A percentile compares a stretch with the other conserved stretches of the same genome.
Conservation (phyloP, 2,888 invertebrate species). For the Epiblema foenella region DNA sequence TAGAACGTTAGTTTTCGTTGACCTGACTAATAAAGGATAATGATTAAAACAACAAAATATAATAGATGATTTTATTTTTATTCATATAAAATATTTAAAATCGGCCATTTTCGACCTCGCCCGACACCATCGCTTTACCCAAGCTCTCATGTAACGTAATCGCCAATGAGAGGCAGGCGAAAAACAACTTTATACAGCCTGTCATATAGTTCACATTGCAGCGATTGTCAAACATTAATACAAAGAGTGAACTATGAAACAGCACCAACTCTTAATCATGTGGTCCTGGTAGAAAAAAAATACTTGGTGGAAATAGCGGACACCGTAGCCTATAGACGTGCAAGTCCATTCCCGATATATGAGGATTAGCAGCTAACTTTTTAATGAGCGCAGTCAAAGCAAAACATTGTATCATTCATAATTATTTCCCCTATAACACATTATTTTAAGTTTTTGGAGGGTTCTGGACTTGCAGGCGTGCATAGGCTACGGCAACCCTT, state of each 20-base stretch:
- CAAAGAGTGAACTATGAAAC: background rate
- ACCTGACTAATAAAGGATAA: background rate
- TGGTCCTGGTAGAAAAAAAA: background rate
- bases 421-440: no score
- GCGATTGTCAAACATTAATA: background rate
- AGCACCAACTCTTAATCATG: background rate
- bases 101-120: slow-evolving; percentile 41
- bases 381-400: no score
- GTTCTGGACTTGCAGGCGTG: no score
- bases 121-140: slow-evolving; percentile 3
- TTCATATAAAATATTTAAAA: slow-evolving; percentile 49
- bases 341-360: no score
- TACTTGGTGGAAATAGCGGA: background rate
- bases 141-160: background rate
- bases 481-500: no score
- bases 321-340: background rate
- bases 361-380: no score
- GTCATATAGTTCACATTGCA: background rate
- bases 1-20: no score
- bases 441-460: no score
- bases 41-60: slow-evolving; percentile 44
- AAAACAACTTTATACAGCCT: slow-evolving; percentile 4
- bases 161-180: slow-evolving; percentile 11
- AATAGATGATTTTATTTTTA: slow-evolving; percentile 49
- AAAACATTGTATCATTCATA: no score